phyloP scores from a whole-genome alignment of 2,113 vertebrate species.

The Casuarius casuarius region DNA sequence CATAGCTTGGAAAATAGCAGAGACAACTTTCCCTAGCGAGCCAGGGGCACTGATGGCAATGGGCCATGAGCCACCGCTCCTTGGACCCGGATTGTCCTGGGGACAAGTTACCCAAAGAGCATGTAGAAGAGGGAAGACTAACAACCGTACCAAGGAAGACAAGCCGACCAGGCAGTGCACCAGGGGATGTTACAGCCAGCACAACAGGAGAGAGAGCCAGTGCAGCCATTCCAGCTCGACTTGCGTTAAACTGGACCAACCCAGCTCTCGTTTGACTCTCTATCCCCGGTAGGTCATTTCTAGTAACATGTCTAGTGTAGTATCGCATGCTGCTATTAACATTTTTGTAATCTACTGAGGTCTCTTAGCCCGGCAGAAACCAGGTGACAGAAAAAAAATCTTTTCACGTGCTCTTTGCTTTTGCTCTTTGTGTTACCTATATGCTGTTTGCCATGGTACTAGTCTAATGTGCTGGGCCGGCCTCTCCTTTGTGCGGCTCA shows the following conservation, averaged over 20 bases:
- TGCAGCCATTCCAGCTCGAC: neutral
- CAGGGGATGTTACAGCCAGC: neutral
- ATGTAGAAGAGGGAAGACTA: neutral
- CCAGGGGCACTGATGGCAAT: neutral
- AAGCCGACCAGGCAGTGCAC: accelerated
- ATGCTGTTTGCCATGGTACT: neutral
- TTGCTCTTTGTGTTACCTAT: neutral
- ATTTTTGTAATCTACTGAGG: neutral
- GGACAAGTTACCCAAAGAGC: neutral
- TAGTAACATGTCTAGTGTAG: neutral
- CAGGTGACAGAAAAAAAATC: accelerated
- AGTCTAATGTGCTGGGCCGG: accelerated
- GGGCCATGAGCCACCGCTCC: accelerated
- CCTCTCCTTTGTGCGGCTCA: neutral
- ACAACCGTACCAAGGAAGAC: neutral
- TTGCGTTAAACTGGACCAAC: neutral
- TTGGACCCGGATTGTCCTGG: accelerated
- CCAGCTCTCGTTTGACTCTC: too few species aligned
- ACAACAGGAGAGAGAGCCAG: neutral
- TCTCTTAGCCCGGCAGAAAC: neutral
- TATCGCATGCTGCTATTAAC: neutral
- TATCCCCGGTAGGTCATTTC: neutral
- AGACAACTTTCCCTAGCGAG: accelerated
- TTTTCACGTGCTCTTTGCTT: neutral
- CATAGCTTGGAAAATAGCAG: neutral